A percentile compares a stretch with the other conserved stretches of the same genome.
Conservation (phyloP, 2,888 invertebrate species). For the Salticus scenicus region DNA sequence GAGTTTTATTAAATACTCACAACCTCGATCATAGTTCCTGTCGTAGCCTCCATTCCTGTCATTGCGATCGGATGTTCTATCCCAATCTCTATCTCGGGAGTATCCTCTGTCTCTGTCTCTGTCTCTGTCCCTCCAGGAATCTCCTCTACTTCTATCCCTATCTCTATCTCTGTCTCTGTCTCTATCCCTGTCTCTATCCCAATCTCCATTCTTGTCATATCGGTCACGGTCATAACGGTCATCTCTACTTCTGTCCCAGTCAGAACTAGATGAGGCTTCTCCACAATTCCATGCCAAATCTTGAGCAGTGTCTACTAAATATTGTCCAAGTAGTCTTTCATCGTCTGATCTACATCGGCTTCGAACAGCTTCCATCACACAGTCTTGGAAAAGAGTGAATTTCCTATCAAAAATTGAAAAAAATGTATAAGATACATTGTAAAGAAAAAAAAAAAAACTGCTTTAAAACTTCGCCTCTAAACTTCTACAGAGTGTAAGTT, state of each 20-base stretch:
- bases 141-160: neutral
- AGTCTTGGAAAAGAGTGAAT: conserved; percentile 57
- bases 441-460: too few relatives aligned
- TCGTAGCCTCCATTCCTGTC: neutral
- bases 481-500: too few relatives aligned
- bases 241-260: neutral
- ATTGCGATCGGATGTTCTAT: neutral
- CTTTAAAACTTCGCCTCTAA: too few relatives aligned
- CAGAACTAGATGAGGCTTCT: neutral
- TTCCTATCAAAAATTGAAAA: conserved; percentile 32
- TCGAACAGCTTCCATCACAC: conserved; percentile 40
- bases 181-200: neutral
- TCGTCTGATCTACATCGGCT: conserved; percentile 44
- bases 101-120: conserved; percentile 8
- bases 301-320: conserved; percentile 55
- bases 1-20: too few relatives aligned
- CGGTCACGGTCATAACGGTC: neutral
- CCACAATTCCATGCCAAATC: conserved; percentile 65
- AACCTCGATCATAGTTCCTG: neutral
- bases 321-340: conserved; percentile 40
- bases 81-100: neutral
- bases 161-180: neutral
- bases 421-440: too few relatives aligned
- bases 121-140: neutral
- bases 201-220: neutral